A percentile compares a stretch with the other conserved stretches of the same genome.
Evolutionary conservation across 1,140 invertebrate genomes (phyloP).

Genomic region (Trigoniulus corallinus): DNA sequence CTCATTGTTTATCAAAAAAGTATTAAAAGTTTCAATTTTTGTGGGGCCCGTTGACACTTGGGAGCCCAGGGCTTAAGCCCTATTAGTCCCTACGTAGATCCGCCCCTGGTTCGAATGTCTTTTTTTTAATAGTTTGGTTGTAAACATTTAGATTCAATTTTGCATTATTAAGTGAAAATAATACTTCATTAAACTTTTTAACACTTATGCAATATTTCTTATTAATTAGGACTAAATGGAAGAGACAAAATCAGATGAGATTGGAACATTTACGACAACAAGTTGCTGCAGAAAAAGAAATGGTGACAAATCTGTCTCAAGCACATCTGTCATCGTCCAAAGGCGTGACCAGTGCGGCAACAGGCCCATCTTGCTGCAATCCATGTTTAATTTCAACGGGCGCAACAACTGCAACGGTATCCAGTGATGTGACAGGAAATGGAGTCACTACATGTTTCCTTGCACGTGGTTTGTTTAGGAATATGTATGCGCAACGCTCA

Average conservation of each 20-base stretch:
- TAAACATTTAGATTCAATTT: background rate
- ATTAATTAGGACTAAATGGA: conserved; percentile 70
- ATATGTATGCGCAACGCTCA: background rate
- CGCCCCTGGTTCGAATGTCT: background rate
- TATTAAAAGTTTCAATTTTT: no score
- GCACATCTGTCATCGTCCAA: background rate
- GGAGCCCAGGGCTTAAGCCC: no score
- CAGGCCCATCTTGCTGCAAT: background rate
- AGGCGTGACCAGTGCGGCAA: background rate
- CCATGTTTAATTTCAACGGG: background rate
- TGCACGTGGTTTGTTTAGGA: background rate
- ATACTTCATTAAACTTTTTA: background rate
- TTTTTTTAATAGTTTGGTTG: background rate
- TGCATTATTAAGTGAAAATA: no score
- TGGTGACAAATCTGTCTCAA: background rate
- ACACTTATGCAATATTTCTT: background rate
- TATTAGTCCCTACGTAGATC: no score
- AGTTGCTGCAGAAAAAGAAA: conserved; percentile 22
- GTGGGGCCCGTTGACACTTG: no score
- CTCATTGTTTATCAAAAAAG: no score
- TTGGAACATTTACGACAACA: conserved; percentile 70
- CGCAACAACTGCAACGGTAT: background rate
- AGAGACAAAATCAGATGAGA: conserved; percentile 72
- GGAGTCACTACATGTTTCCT: background rate
- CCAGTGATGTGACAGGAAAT: background rate